Evolutionary conservation across 2,888 invertebrate genomes (phyloP).

Genomic region (Lathronympha strigana): DNA sequence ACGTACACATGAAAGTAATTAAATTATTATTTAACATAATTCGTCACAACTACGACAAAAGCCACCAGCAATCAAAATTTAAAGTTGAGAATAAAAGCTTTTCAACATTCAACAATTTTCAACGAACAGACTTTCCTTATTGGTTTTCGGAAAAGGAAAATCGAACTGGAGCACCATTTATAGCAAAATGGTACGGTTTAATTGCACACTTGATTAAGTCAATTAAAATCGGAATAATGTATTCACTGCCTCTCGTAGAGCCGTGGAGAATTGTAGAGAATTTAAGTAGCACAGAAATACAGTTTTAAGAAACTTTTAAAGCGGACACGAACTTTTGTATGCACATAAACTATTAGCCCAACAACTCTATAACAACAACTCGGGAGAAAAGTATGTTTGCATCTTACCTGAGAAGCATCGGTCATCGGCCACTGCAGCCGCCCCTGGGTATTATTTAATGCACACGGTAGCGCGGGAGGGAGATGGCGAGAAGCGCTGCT

Average conservation of each 20-base stretch:
- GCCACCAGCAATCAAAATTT: too few species aligned
- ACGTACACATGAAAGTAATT: too few species aligned
- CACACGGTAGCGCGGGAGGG: conserved; percentile 72
- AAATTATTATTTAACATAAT: not conserved
- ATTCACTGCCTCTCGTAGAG: not conserved
- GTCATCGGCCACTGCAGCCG: conserved; percentile 54
- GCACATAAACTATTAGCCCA: conserved; percentile 22
- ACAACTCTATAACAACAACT: conserved; percentile 45
- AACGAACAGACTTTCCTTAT: too few species aligned
- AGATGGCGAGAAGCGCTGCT: conserved; percentile 70
- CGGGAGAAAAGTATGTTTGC: conserved; percentile 45
- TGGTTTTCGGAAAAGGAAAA: too few species aligned
- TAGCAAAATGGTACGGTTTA: too few species aligned
- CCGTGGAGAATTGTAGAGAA: not conserved
- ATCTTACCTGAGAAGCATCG: conserved; percentile 63
- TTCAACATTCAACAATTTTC: too few species aligned
- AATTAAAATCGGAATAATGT: conserved; percentile 1
- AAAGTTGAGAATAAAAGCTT: too few species aligned
- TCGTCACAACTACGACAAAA: too few species aligned
- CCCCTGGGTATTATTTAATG: conserved; percentile 65
- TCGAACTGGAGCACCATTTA: too few species aligned
- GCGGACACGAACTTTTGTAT: conserved; percentile 24
- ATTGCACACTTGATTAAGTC: not conserved
- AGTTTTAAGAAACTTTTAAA: conserved; percentile 34
- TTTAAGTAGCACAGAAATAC: not conserved